phyloP scores from a whole-genome alignment of 2,888 invertebrate species.

The Agrotis clavis region DNA sequence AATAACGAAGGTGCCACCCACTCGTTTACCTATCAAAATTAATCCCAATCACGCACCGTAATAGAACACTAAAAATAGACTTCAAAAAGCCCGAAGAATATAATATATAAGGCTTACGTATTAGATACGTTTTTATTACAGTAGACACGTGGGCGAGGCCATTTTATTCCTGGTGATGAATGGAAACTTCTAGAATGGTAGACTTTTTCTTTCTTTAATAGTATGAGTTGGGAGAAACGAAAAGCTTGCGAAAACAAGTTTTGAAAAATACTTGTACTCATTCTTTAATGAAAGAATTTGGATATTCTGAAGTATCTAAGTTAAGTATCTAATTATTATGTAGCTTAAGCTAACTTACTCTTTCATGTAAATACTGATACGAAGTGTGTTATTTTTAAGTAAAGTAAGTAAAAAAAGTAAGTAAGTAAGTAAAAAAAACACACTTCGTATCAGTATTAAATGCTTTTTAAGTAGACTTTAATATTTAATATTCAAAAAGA shows the following conservation, averaged over 20 bases:
- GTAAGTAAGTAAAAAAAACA: too few relatives aligned
- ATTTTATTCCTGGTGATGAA: slow-evolving; percentile 22
- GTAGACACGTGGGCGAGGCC: slow-evolving; percentile 29
- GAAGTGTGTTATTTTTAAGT: too few relatives aligned
- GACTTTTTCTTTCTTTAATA: neutral
- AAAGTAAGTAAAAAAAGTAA: too few relatives aligned
- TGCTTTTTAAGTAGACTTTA: too few relatives aligned
- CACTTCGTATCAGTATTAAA: too few relatives aligned
- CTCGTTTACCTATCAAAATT: neutral
- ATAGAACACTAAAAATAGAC: slow-evolving; percentile 18
- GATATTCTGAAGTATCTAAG: too few relatives aligned
- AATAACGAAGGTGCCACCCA: neutral
- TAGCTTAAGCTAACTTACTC: too few relatives aligned
- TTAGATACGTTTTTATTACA: slow-evolving; percentile 21
- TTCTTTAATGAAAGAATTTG: too few relatives aligned
- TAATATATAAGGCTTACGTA: neutral
- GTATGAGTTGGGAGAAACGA: neutral
- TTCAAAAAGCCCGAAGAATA: neutral
- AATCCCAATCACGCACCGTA: neutral
- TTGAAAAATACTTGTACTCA: too few relatives aligned
- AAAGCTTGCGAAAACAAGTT: neutral
- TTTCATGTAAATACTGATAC: too few relatives aligned
- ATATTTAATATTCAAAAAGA: too few relatives aligned
- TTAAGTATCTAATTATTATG: too few relatives aligned
- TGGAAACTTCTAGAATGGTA: slow-evolving; percentile 17